phyloP scores from a whole-genome alignment of 2,797 vertebrate species.

The Choloepus didactylus region DNA sequence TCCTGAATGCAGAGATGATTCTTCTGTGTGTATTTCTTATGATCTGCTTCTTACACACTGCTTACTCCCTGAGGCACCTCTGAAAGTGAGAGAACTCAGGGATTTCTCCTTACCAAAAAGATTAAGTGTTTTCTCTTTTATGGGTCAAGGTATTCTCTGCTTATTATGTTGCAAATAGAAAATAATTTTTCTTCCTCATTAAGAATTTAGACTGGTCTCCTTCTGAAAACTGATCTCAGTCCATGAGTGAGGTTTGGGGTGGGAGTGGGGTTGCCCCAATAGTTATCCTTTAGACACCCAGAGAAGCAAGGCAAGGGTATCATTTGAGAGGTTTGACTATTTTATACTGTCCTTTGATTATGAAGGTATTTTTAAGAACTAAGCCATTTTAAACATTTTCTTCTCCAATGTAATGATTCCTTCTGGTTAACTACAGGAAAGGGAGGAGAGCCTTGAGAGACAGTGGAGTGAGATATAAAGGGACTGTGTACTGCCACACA shows the following conservation, averaged over 20 bases:
- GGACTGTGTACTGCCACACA: no score
- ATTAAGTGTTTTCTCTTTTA: not conserved
- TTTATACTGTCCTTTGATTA: not conserved
- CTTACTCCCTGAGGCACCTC: not conserved
- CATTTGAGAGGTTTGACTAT: not conserved
- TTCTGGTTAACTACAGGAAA: not conserved
- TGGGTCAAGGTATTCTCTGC: constrained; percentile 1
- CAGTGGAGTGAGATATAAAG: not conserved
- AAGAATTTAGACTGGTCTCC: not conserved
- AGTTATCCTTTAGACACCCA: no score
- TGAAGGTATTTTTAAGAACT: not conserved
- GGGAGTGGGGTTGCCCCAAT: not conserved
- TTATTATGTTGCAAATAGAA: not conserved
- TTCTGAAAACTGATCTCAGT: not conserved
- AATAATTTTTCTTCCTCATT: not conserved
- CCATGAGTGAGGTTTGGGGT: not conserved
- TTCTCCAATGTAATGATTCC: not conserved
- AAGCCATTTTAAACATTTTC: not conserved
- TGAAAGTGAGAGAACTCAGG: not conserved
- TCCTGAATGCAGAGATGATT: not conserved
- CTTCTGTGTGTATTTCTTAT: not conserved
- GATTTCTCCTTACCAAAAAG: not conserved
- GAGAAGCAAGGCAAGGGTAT: not conserved
- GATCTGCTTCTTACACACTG: not conserved
- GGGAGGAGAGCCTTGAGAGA: not conserved